Percentiles rank a stretch among this genome's conserved stretches.
phyloP scores from a whole-genome alignment of 2,113 vertebrate species.

The Tichodroma muraria region DNA sequence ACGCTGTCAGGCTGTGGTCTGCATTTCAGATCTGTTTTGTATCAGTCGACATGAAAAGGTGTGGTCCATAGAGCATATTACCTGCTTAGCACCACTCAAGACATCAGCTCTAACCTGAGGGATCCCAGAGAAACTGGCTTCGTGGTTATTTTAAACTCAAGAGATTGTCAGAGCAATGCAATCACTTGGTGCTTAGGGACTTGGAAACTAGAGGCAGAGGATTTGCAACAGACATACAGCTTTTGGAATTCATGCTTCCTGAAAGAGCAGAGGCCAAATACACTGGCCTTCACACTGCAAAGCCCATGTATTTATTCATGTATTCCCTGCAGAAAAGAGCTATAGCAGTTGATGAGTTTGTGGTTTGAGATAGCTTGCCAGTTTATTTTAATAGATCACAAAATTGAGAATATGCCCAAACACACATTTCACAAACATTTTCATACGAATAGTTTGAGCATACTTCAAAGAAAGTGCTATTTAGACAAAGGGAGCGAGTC shows the following conservation, averaged over 20 bases:
- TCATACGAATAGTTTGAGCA: conserved; percentile 52
- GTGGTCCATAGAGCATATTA: neutral
- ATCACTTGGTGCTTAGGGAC: neutral
- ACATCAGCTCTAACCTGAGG: neutral
- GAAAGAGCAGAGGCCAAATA: conserved; percentile 26
- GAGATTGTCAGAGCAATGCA: neutral
- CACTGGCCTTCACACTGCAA: conserved; percentile 18
- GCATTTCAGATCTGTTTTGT: neutral
- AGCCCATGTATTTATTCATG: conserved; percentile 40
- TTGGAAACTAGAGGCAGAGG: neutral
- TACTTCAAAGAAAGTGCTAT: conserved; percentile 51
- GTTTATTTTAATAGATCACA: conserved; percentile 64
- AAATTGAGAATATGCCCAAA: conserved; percentile 59
- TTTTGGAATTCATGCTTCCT: conserved; percentile 16
- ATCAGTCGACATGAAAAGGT: neutral
- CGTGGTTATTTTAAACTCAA: neutral
- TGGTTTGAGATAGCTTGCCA: conserved; percentile 49
- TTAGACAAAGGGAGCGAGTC: conserved; percentile 38
- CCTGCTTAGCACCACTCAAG: neutral
- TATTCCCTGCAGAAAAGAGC: conserved; percentile 44
- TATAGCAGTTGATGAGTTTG: conserved; percentile 51
- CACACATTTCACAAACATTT: conserved; percentile 59
- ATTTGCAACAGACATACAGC: conserved; percentile 3
- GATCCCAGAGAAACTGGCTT: neutral
- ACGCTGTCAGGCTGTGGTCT: neutral